These are phyloP conservation scores for Columbina picui DNA, from an alignment of 2,113 vertebrate genomes.

Conservation along the genomic window DNA sequence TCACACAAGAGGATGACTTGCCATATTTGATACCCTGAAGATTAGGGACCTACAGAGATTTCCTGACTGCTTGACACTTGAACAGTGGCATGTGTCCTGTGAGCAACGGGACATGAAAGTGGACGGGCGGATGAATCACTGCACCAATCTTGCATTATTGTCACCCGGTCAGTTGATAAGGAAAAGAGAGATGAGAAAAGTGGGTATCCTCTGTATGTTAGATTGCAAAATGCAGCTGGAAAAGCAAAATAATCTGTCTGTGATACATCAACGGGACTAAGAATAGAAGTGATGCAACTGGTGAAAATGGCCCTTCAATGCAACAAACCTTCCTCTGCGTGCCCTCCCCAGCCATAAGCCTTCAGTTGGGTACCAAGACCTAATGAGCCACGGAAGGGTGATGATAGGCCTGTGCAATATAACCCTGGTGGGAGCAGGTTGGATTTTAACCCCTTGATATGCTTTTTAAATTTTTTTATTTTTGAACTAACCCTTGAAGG, in stretches of 20 bases:
- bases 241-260: neutral
- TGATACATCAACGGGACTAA: neutral
- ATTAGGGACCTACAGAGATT: slow-evolving; percentile 3
- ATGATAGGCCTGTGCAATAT: neutral
- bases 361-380: neutral
- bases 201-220: neutral
- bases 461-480: no score
- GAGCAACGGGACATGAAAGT: neutral
- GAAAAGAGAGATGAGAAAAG: neutral
- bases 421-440: neutral
- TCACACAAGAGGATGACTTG: slow-evolving; percentile 5
- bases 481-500: neutral
- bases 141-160: neutral
- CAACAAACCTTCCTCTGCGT: neutral
- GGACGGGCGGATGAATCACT: fast-evolving
- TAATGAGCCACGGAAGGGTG: neutral
- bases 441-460: neutral
- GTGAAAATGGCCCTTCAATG: neutral
- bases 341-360: neutral
- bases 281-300: neutral
- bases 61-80: slow-evolving; percentile 46
- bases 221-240: neutral
- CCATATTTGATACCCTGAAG: slow-evolving; percentile 53
- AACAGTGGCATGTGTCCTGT: neutral
- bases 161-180: neutral